Percentiles rank a stretch among this genome's conserved stretches.
phyloP scores from a whole-genome alignment of 2,888 invertebrate species.

The Pyrochroa serraticornis region DNA sequence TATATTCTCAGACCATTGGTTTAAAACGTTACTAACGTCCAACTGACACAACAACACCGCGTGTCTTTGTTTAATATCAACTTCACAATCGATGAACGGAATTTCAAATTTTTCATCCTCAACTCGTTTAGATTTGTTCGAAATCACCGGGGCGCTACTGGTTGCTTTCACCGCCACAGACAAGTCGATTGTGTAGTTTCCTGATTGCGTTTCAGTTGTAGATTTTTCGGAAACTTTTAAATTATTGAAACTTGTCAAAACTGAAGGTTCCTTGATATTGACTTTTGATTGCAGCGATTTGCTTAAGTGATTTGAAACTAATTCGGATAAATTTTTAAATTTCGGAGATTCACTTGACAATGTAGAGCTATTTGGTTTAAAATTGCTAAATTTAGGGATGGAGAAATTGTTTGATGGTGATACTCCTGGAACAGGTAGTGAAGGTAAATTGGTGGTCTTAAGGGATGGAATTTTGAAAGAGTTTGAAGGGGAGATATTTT shows the following conservation, averaged over 20 bases:
- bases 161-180: slow-evolving; percentile 53
- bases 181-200: slow-evolving; percentile 54
- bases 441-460: background rate
- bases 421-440: background rate
- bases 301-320: slow-evolving; percentile 41
- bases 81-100: slow-evolving; percentile 54
- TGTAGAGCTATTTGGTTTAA: background rate
- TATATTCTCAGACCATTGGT: slow-evolving; percentile 30
- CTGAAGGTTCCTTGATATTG: slow-evolving; percentile 4
- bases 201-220: background rate
- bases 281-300: slow-evolving; percentile 5
- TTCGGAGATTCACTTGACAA: slow-evolving; percentile 12
- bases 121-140: slow-evolving; percentile 22
- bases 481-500: slow-evolving; percentile 14
- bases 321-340: slow-evolving; percentile 38
- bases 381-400: slow-evolving; percentile 23
- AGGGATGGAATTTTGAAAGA: slow-evolving; percentile 12
- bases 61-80: slow-evolving; percentile 21
- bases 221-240: slow-evolving; percentile 5
- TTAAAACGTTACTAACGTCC: slow-evolving; percentile 42
- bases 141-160: slow-evolving; percentile 35
- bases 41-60: slow-evolving; percentile 43
- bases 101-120: slow-evolving; percentile 49
- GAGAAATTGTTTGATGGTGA: slow-evolving; percentile 11
- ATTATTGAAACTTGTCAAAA: slow-evolving; percentile 6